phyloP scores from a whole-genome alignment of 2,888 invertebrate genomes.

The Cephus pygmeus region DNA sequence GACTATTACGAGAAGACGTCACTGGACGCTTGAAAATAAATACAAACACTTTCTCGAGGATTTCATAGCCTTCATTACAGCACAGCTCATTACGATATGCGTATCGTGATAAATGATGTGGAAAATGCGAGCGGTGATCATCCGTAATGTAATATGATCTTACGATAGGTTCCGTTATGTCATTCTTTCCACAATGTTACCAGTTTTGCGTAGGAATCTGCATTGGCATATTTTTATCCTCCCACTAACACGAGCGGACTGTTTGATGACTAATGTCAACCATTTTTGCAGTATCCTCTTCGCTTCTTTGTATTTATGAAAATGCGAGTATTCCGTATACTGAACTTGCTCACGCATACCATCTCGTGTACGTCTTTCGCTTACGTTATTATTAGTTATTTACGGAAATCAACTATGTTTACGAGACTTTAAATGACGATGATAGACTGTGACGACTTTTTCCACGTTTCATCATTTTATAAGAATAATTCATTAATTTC shows the following conservation, averaged over 20 bases:
- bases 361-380: no score
- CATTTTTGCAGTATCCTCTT: neutral
- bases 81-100: neutral
- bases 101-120: neutral
- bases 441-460: neutral
- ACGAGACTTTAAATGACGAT: neutral
- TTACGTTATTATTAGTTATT: neutral
- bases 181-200: neutral
- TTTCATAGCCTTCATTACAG: neutral
- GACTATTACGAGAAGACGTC: neutral
- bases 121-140: neutral
- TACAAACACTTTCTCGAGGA: neutral
- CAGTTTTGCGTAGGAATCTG: neutral
- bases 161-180: neutral
- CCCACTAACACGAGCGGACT: neutral
- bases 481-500: neutral
- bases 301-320: neutral
- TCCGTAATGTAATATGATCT: neutral
- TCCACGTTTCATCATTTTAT: neutral
- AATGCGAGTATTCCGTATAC: neutral
- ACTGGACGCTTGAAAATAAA: neutral
- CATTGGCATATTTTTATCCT: neutral
- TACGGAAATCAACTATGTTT: neutral
- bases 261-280: neutral
- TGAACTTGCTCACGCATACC: neutral